These are phyloP conservation scores for Tangara arthus DNA, from an alignment of 2,797 vertebrate species.

Conservation along the genomic window DNA sequence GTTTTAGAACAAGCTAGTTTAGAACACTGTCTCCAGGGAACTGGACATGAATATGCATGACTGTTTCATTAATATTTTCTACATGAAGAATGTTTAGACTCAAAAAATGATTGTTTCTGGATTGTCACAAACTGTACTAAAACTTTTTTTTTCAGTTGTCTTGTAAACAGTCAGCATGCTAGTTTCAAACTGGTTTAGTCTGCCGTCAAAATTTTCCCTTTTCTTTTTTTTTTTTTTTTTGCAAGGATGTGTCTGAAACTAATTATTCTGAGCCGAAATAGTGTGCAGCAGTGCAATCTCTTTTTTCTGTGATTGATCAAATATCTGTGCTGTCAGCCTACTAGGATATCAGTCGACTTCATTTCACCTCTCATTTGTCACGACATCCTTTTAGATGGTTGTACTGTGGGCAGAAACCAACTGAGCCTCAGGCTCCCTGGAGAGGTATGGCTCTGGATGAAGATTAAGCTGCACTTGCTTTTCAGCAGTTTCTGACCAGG, in stretches of 20 bases:
- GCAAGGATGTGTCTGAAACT: background rate
- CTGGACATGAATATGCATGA: background rate
- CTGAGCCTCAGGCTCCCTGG: background rate
- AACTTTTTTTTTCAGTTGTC: background rate
- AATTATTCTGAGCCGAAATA: background rate
- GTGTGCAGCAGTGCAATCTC: background rate
- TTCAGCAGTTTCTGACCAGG: background rate
- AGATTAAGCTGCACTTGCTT: background rate
- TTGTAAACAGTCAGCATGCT: background rate
- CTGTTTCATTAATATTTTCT: background rate
- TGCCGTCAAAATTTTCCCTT: background rate
- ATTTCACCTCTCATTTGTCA: background rate
- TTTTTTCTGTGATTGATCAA: background rate
- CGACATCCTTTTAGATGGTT: background rate
- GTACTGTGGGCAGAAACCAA: background rate
- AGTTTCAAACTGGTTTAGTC: background rate
- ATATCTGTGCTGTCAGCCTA: background rate
- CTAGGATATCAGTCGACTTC: background rate
- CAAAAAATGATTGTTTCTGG: background rate
- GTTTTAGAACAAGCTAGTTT: slow-evolving; percentile 19
- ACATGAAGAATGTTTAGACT: background rate
- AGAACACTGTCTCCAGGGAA: background rate
- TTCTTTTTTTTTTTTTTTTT: background rate
- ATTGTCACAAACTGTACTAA: background rate
- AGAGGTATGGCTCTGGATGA: background rate